A percentile compares a stretch with the other conserved stretches of the same genome.
phyloP scores from a whole-genome alignment of 2,113 vertebrate genomes.

The Garra rufa region DNA sequence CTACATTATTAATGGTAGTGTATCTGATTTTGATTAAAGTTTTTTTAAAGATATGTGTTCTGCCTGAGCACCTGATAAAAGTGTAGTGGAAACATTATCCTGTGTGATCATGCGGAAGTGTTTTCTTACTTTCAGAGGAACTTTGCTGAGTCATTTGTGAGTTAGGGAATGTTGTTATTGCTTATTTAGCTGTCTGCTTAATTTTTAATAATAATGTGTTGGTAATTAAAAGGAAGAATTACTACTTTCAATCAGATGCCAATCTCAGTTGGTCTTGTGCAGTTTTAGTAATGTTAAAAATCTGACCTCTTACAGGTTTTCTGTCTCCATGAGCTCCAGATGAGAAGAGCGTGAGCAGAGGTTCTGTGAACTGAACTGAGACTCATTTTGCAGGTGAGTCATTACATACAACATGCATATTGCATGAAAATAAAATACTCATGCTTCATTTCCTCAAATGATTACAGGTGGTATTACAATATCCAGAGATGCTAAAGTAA shows the following conservation, averaged over 20 bases:
- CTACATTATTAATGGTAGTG: background rate
- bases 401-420: background rate
- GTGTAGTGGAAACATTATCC: background rate
- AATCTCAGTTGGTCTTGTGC: no score
- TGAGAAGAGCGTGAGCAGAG: slow-evolving; percentile 57
- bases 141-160: background rate
- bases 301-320: slow-evolving; percentile 26
- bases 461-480: background rate
- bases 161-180: background rate
- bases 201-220: background rate
- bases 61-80: background rate
- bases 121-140: background rate
- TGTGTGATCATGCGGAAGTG: background rate
- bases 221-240: background rate
- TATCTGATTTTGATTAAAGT: background rate
- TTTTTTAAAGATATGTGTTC: background rate
- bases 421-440: background rate
- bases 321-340: slow-evolving; percentile 52
- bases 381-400: slow-evolving; percentile 62
- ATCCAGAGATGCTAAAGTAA: background rate
- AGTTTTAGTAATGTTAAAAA: no score
- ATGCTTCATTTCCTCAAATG: background rate
- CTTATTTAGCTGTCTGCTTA: background rate
- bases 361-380: slow-evolving; percentile 61
- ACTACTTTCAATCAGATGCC: background rate